These are phyloP conservation scores for Oenanthe oenanthe DNA, from an alignment of 2,113 vertebrate genomes.

Conservation along the genomic window DNA sequence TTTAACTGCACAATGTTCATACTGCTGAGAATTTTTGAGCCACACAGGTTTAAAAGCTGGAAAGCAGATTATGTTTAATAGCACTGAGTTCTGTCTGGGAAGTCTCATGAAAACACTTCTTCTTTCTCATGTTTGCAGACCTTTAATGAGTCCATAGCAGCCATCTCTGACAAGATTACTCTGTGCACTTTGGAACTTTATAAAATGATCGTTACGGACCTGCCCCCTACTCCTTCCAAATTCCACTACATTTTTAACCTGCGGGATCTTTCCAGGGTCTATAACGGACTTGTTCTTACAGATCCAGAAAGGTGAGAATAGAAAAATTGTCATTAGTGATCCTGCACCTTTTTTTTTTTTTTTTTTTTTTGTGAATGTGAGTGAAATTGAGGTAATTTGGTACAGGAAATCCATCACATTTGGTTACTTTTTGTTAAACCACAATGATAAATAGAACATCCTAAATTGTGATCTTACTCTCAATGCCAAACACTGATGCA, in stretches of 20 bases:
- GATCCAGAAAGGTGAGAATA: constrained; percentile 83
- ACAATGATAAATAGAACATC: background rate
- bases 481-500: background rate
- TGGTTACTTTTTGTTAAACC: background rate
- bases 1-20: background rate
- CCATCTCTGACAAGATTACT: constrained; percentile 83
- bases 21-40: background rate
- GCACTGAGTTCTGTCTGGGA: background rate
- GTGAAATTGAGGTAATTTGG: background rate
- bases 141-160: constrained; percentile 81
- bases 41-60: background rate
- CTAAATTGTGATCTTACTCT: background rate
- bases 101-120: background rate
- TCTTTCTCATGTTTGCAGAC: constrained; percentile 69
- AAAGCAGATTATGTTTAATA: background rate
- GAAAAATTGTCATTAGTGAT: background rate
- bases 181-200: constrained; percentile 89
- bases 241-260: constrained; percentile 99
- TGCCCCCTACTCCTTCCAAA: constrained; percentile 94
- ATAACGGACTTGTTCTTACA: constrained; percentile 87
- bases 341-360: background rate
- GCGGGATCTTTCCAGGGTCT: constrained; percentile 91
- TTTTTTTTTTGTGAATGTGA: background rate
- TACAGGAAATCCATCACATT: background rate
- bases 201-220: constrained; percentile 83